Evolutionary conservation across 2,113 vertebrate genomes (phyloP).

Genomic region (Lepus americanus): DNA sequence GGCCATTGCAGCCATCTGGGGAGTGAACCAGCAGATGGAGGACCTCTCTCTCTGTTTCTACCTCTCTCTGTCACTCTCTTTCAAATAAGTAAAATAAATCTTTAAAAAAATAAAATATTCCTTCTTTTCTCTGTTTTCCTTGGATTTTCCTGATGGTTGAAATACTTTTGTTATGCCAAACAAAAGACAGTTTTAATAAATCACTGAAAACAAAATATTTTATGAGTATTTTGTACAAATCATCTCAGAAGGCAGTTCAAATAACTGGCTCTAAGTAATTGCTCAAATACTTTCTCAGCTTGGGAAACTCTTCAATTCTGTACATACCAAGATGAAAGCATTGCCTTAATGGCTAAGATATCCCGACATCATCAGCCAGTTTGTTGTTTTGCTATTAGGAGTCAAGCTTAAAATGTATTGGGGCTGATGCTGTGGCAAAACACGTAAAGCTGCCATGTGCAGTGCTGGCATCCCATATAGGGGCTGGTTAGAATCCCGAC

Average conservation of each 20-base stretch:
- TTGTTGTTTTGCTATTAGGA: constrained; percentile 5
- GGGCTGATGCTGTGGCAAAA: too few relatives aligned
- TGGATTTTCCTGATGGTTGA: not conserved
- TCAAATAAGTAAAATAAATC: too few relatives aligned
- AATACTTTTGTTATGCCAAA: constrained; percentile 20
- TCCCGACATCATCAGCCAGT: not conserved
- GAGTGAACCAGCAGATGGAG: too few relatives aligned
- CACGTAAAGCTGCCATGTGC: too few relatives aligned
- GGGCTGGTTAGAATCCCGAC: too few relatives aligned
- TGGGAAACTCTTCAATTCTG: not conserved
- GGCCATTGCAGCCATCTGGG: too few relatives aligned
- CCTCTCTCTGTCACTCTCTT: too few relatives aligned
- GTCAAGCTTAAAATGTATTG: not conserved
- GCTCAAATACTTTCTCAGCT: constrained; percentile 1
- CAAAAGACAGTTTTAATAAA: constrained; percentile 37
- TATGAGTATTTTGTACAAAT: constrained; percentile 1
- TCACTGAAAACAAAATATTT: not conserved
- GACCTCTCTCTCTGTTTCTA: too few relatives aligned
- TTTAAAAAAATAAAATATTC: too few relatives aligned
- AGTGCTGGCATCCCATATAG: too few relatives aligned
- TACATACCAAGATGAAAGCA: constrained; percentile 33
- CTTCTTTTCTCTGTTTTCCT: not conserved
- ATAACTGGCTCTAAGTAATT: constrained; percentile 20
- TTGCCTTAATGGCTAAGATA: not conserved
- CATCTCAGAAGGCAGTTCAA: constrained; percentile 44